These are phyloP conservation scores for Brachionus koreanus DNA, from an alignment of 1,140 invertebrate genomes.

Conservation along the genomic window DNA sequence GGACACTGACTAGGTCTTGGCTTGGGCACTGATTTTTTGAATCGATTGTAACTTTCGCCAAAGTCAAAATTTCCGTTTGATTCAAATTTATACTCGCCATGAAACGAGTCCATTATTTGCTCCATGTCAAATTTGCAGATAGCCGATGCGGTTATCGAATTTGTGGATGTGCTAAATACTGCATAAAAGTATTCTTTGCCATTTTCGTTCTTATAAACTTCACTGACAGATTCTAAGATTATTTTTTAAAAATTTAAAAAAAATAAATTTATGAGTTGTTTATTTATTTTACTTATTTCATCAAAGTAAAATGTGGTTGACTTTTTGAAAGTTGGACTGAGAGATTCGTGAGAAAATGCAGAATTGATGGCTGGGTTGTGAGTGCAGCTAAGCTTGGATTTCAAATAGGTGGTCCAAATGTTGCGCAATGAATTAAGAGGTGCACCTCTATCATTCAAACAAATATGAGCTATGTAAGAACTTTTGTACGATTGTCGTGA, in stretches of 20 bases:
- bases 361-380: not conserved
- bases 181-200: conserved; percentile 39
- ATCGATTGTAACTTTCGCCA: not conserved
- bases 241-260: not conserved
- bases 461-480: conserved; percentile 11
- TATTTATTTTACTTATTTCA: conserved; percentile 1
- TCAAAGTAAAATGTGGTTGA: not conserved
- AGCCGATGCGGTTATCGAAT: conserved; percentile 5
- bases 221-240: conserved; percentile 3
- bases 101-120: conserved; percentile 41
- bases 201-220: not conserved
- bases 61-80: not conserved
- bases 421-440: conserved; percentile 30
- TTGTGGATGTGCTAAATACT: not conserved
- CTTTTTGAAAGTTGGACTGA: not conserved
- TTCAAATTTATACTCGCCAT: conserved; percentile 32
- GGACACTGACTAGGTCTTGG: conserved; percentile 39
- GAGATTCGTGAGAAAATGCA: not conserved
- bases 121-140: conserved; percentile 24
- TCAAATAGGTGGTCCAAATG: conserved; percentile 36
- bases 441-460: conserved; percentile 20
- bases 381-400: conserved; percentile 7
- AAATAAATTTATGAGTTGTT: not conserved
- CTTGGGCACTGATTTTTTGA: conserved; percentile 17
- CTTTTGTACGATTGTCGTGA: not conserved